Conservation (phyloP, 2,888 invertebrate species). For the Baronia brevicornis region DNA sequence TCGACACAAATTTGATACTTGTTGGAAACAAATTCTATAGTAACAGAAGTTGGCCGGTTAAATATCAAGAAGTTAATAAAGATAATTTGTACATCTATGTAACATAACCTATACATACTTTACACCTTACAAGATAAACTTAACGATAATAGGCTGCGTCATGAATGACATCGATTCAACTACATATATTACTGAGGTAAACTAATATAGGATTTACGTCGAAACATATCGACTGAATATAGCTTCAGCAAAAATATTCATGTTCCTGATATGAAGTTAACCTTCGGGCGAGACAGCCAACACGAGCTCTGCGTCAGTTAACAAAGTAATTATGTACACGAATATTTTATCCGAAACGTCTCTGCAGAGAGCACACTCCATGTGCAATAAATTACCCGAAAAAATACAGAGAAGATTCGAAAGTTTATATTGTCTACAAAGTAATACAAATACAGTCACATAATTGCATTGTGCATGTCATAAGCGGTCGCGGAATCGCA, state of each 20-base stretch:
- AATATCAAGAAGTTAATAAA: constrained; percentile 48
- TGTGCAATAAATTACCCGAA: constrained; percentile 36
- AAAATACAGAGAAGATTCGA: constrained; percentile 45
- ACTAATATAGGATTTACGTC: constrained; percentile 67
- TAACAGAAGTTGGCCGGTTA: constrained; percentile 23
- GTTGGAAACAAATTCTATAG: constrained; percentile 21
- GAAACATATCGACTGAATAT: constrained; percentile 46
- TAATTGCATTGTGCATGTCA: too few species aligned
- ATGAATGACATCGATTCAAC: constrained; percentile 66
- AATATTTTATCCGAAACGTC: constrained; percentile 23
- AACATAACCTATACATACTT: constrained; percentile 57
- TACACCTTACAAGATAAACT: constrained; percentile 64
- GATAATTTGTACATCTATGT: constrained; percentile 61
- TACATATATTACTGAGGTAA: constrained; percentile 71
- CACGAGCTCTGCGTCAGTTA: constrained; percentile 24
- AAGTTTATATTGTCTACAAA: constrained; percentile 31
- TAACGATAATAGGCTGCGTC: constrained; percentile 73
- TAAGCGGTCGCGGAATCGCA: constrained; percentile 24
- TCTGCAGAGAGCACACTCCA: constrained; percentile 32
- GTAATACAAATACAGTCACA: constrained; percentile 29
- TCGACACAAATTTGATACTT: constrained; percentile 33
- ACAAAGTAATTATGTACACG: constrained; percentile 28
- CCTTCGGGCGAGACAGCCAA: constrained; percentile 36
- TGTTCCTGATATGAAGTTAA: constrained; percentile 53
- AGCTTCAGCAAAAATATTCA: constrained; percentile 47